Evolutionary conservation across 2,797 vertebrate species (phyloP).

Genomic region (Hippoglossus hippoglossus): DNA sequence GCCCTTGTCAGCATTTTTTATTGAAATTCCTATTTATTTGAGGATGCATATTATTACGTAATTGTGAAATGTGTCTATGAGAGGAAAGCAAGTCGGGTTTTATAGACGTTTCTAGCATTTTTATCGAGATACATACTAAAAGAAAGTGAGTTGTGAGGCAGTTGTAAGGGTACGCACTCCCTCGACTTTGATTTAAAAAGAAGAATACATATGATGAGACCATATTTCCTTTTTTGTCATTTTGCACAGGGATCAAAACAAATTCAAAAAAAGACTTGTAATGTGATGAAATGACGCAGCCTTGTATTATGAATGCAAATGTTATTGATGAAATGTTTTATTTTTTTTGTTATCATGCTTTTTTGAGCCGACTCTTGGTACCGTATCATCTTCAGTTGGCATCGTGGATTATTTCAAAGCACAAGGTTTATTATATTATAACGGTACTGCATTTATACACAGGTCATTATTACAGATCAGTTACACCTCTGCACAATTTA

Average conservation of each 20-base stretch:
- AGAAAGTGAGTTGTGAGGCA: conserved; percentile 37
- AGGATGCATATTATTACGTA: conserved; percentile 57
- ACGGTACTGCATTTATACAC: conserved; percentile 74
- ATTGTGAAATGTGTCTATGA: conserved; percentile 64
- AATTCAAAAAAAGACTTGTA: conserved; percentile 27
- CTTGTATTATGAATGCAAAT: conserved; percentile 37
- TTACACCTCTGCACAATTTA: conserved; percentile 64
- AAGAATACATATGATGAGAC: conserved; percentile 3
- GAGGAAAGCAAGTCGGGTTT: conserved; percentile 48
- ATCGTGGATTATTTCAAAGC: conserved; percentile 65
- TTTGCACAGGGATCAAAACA: conserved; percentile 47
- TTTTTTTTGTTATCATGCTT: conserved; percentile 42
- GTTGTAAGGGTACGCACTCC: conserved; percentile 68
- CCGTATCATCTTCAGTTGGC: conserved; percentile 48
- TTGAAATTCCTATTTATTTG: conserved; percentile 75
- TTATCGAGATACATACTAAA: conserved; percentile 42
- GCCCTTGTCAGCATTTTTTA: conserved; percentile 12
- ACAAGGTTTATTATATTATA: conserved; percentile 64
- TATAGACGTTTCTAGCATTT: conserved; percentile 62
- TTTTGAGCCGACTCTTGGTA: conserved; percentile 70
- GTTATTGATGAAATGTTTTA: conserved; percentile 27
- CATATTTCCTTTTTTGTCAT: conserved; percentile 42
- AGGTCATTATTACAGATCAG: conserved; percentile 27
- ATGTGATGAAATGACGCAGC: conserved; percentile 36
- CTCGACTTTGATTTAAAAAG: conserved; percentile 33